Conservation (phyloP, 1,140 invertebrate species). For the Drosophila albomicans region DNA sequence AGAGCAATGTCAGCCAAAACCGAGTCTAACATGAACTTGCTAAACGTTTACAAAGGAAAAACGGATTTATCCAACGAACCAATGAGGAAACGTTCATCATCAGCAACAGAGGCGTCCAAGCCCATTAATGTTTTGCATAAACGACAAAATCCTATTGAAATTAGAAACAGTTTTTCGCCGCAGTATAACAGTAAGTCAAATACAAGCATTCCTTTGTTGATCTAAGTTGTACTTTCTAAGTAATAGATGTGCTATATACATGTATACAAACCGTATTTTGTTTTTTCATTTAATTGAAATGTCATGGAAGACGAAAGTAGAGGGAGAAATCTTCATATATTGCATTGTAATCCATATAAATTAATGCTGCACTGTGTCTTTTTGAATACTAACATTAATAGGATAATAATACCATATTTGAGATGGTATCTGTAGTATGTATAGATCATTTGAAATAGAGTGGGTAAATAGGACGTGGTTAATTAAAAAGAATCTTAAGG, state of each 20-base stretch:
- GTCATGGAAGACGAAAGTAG: background rate
- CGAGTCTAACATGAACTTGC: conserved; percentile 86
- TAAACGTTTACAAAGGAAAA: conserved; percentile 61
- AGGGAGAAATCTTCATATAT: background rate
- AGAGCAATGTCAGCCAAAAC: conserved; percentile 89
- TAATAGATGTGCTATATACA: conserved; percentile 2
- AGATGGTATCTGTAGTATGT: background rate
- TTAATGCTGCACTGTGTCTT: background rate
- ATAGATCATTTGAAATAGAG: background rate
- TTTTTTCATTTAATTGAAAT: conserved; percentile 1
- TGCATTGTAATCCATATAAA: background rate
- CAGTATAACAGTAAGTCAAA: conserved; percentile 87
- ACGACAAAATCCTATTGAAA: conserved; percentile 86
- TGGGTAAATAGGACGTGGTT: background rate
- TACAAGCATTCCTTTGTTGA: conserved; percentile 2
- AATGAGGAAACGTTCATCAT: conserved; percentile 89
- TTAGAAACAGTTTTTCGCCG: conserved; percentile 86
- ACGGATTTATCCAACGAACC: conserved; percentile 88
- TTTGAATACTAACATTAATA: too few species aligned
- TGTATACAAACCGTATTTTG: background rate
- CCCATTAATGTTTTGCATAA: conserved; percentile 87
- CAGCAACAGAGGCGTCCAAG: conserved; percentile 90
- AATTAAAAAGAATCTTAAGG: too few species aligned
- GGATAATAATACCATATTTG: background rate
- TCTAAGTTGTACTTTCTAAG: background rate